Base-by-base conservation (phyloP, 2,797 vertebrate species). In the Pempheris klunzingeri region DNA sequence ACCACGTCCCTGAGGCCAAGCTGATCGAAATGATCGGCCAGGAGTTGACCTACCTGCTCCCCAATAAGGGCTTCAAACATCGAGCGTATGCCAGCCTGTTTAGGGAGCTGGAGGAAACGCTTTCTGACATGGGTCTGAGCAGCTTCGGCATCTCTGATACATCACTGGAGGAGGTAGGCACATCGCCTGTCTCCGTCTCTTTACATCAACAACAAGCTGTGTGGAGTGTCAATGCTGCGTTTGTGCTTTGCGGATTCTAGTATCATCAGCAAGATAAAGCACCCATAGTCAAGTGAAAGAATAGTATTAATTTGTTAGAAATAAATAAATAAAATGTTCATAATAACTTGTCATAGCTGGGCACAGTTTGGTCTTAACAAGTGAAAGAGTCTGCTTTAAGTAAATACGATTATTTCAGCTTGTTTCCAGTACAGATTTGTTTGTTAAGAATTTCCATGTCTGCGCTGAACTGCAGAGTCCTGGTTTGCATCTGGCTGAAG, bases 61-160 rank as follows among this genome's bases (percentile, higher is more conserved):
- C 97, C 47, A 97, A 94, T 70, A 99, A 97, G 90, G 95, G 97
- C 69, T 97, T 99, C 92, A 99, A 98, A 80, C 97, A 99, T 44
- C 93, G 97, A 28, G 96, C 97, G 3, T 99, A 99, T 0, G 97
- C 97, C 80, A 98, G 97, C 77, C 96, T 99, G 76, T 99, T 99
- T 86, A 88, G 98, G 81, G 98, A 99, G 87, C 94, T 99, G 90
- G 98, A 99, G 87, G 98, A 99, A 90, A 98, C 96, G 0, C 88
- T 98, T 18, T 86, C 89, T 15, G 98, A 99, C 81, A 92, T 99
- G 86, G 98, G 98, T 47, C 96, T 99, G 83, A 98, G 97, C 95
- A 99, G 98, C 92, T 99, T 99, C 69, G 97, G 98, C 69, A 96
- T 99, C 91, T 99, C 98, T 30, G 98, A 99, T 70, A 99, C 98